phyloP scores from a whole-genome alignment of 2,113 vertebrate genomes.

The Gopherus flavomarginatus region DNA sequence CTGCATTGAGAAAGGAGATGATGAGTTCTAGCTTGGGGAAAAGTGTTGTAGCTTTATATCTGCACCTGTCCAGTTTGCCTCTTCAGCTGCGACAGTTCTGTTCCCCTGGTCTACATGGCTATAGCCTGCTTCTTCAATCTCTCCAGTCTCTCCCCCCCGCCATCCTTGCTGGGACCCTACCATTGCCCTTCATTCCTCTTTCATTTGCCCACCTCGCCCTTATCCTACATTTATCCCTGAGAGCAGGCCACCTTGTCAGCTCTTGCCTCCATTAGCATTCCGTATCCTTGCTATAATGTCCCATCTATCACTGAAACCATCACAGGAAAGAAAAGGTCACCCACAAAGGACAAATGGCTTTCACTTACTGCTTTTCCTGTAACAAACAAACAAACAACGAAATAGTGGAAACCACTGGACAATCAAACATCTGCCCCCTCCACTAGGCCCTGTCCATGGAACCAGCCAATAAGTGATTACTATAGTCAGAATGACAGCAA shows the following conservation, averaged over 20 bases:
- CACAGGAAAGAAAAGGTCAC: neutral
- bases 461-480: neutral
- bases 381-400: neutral
- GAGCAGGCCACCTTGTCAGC: neutral
- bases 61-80: neutral
- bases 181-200: neutral
- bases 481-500: neutral
- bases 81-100: neutral
- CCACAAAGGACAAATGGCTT: neutral
- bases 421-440: fast-evolving
- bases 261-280: neutral
- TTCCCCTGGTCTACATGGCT: neutral
- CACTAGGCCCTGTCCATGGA: neutral
- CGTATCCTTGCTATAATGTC: neutral
- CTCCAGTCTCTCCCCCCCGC: too few relatives aligned
- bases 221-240: neutral
- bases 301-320: neutral
- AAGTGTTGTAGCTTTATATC: neutral
- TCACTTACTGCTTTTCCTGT: neutral
- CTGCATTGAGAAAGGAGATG: neutral
- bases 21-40: too few relatives aligned
- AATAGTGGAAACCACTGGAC: neutral
- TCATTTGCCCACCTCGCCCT: neutral
- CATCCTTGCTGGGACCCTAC: neutral
- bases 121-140: neutral